Conservation (phyloP, 2,888 invertebrate genomes). For the Apodemia mormo region DNA sequence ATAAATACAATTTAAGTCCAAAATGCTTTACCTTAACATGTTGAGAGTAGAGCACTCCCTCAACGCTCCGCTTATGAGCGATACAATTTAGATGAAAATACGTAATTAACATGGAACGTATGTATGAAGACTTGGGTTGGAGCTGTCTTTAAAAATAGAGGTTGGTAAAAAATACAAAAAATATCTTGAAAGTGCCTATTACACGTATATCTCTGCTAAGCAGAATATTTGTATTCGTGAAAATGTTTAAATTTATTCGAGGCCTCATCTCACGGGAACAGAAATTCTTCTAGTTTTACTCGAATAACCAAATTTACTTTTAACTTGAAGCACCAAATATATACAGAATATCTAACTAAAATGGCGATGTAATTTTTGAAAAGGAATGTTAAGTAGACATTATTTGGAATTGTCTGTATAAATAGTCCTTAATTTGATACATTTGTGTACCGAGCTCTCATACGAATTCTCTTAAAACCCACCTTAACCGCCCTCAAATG, state of each 20-base stretch:
- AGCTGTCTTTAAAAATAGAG: too few relatives aligned
- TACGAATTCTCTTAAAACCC: neutral
- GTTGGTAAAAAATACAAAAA: too few relatives aligned
- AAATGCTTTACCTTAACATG: too few relatives aligned
- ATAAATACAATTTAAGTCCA: too few relatives aligned
- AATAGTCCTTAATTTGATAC: slow-evolving; percentile 25
- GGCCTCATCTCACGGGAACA: neutral
- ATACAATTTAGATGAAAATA: too few relatives aligned
- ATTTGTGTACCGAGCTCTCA: slow-evolving; percentile 25
- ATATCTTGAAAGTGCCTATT: slow-evolving; percentile 45
- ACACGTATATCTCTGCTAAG: slow-evolving; percentile 33
- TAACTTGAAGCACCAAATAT: neutral
- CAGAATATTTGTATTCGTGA: slow-evolving; percentile 20
- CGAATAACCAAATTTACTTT: slow-evolving; percentile 3
- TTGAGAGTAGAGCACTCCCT: too few relatives aligned
- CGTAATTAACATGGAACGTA: too few relatives aligned
- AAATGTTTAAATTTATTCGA: slow-evolving; percentile 18
- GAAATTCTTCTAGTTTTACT: slow-evolving; percentile 13
- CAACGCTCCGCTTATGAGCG: too few relatives aligned
- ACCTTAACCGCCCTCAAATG: neutral
- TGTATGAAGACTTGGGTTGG: too few relatives aligned
- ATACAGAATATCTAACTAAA: neutral
- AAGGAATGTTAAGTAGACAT: neutral
- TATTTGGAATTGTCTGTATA: neutral
- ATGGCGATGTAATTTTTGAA: neutral